These are phyloP conservation scores for Danio kyathit DNA, from an alignment of 2,797 vertebrate genomes.

Conservation along the genomic window DNA sequence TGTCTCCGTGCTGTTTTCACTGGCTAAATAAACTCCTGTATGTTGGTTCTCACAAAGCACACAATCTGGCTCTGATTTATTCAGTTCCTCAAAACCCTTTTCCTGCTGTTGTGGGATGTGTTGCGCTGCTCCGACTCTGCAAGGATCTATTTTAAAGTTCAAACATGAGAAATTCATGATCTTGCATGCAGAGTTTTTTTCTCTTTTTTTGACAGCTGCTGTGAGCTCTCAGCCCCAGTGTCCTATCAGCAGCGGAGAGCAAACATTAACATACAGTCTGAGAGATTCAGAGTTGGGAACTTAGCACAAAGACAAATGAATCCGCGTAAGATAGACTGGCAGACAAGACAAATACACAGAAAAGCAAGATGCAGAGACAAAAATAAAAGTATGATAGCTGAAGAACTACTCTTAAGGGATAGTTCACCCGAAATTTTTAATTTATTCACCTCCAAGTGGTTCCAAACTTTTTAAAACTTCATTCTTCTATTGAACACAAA, in stretches of 20 bases:
- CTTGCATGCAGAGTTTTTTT: neutral
- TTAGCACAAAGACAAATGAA: conserved; percentile 25
- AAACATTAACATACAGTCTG: conserved; percentile 27
- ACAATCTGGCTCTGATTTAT: conserved; percentile 45
- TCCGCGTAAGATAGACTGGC: neutral
- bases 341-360: conserved; percentile 22
- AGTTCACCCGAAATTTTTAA: too few species aligned
- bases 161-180: conserved; percentile 57
- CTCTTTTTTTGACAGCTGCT: conserved; percentile 29
- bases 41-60: conserved; percentile 20
- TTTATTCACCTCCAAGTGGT: too few species aligned
- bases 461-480: too few species aligned
- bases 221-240: conserved; percentile 11
- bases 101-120: conserved; percentile 29
- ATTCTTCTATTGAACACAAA: too few species aligned
- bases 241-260: conserved; percentile 12
- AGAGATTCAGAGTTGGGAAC: conserved; percentile 26
- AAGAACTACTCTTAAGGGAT: neutral
- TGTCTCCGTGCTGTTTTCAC: conserved; percentile 30
- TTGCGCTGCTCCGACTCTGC: conserved; percentile 21
- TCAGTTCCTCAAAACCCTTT: conserved; percentile 38
- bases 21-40: conserved; percentile 27
- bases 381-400: conserved; percentile 34
- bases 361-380: conserved; percentile 30
- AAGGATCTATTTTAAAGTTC: conserved; percentile 55